Base-by-base conservation (phyloP, 2,797 vertebrate species). In the Anolis apletophallus region DNA sequence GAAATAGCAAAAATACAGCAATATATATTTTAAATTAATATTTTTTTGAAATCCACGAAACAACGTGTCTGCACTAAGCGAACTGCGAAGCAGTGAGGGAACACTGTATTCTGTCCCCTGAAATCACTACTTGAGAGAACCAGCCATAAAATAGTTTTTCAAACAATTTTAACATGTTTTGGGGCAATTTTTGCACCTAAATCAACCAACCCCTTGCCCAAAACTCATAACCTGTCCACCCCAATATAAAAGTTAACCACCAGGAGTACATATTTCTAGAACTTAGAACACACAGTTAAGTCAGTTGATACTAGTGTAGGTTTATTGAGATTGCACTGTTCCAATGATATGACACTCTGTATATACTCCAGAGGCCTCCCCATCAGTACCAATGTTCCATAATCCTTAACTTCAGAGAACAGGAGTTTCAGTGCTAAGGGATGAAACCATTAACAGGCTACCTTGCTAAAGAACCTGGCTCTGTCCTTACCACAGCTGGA, bases 401-500 rank as follows among this genome's bases (percentile, higher is more conserved):
- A 19, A 7, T 5, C 1, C n/a, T 32, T 72, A 57, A 52, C 46
- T 34, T 17, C 1, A 19, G 19, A 9, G 50, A 7, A 1, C 1
- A 12, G 19, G 59, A 17, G 3, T 74, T 81, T 36, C 32, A 75
- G 5, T 36, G 12, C 80, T n/a, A 81, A 16, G 29, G 52, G 23
- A 29, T 64, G 21, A 34, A 78, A 64, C 21, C 75, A 72, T 32
- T 21, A 36, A 34, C 34, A 23, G 23, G 52, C 2, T 40, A 76
- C 19, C 16, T 10, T 55, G 21, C 36, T 50, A 69, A 59, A 76
- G 5, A 10, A 61, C 17, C 32, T 89, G 84, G 83, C 92, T 83
- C 26, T 64, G 61, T 64, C 93, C 94, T 94, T 89, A 93, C 93
- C 91, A 19, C 75, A 0, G 52, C 34, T 23, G 50, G 17, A 19